Evolutionary conservation across 2,888 invertebrate species (phyloP).

Genomic region (Meloe dianella): DNA sequence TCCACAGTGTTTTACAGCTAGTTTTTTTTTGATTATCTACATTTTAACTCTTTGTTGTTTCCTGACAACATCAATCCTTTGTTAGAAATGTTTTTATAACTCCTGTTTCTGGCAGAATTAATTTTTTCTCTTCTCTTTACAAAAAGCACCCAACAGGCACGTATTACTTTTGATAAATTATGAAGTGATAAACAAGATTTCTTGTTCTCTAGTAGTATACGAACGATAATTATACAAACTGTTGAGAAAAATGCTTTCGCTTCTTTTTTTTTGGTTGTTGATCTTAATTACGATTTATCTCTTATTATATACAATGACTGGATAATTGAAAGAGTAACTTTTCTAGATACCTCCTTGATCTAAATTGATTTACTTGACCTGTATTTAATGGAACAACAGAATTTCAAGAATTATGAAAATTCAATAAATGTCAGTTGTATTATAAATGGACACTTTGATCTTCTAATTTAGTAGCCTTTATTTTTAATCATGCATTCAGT

Average conservation of each 20-base stretch:
- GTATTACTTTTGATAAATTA: neutral
- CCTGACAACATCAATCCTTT: neutral
- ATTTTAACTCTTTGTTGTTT: neutral
- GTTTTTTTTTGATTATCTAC: neutral
- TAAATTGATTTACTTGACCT: neutral
- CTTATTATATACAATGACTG: neutral
- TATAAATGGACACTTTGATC: constrained; percentile 1
- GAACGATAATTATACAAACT: neutral
- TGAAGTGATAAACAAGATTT: neutral
- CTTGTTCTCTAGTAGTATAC: neutral
- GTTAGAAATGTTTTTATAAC: neutral
- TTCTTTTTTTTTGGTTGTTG: neutral
- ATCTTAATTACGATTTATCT: neutral
- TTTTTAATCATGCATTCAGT: neutral
- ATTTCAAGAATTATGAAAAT: neutral
- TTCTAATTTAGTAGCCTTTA: neutral
- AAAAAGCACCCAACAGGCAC: neutral
- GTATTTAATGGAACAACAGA: neutral
- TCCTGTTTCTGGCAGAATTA: neutral
- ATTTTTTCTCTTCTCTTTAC: neutral
- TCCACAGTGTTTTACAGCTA: too few species aligned
- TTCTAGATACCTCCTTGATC: neutral
- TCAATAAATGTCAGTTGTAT: constrained; percentile 1
- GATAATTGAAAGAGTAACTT: too few species aligned
- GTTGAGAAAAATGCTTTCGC: neutral